A percentile compares a stretch with the other conserved stretches of the same genome.
Evolutionary conservation across 1,140 invertebrate species (phyloP).

Genomic region (Asobara japonica): DNA sequence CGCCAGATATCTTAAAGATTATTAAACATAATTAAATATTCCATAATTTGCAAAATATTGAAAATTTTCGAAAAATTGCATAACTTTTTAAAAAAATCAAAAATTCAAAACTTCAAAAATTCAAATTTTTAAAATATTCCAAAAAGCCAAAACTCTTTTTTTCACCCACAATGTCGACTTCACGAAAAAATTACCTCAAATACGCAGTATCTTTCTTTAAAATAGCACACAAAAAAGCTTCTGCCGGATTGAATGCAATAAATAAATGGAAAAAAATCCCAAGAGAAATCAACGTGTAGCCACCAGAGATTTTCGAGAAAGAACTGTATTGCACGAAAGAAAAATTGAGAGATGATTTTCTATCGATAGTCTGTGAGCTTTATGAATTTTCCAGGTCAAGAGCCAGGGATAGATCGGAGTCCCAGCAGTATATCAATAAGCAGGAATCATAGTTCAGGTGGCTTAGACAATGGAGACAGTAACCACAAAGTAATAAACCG

Average conservation of each 20-base stretch:
- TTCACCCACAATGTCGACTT: too few relatives aligned
- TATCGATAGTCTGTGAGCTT: constrained; percentile 59
- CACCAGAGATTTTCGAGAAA: background rate
- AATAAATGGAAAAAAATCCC: background rate
- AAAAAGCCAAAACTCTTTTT: too few relatives aligned
- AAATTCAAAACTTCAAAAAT: too few relatives aligned
- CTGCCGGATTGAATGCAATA: background rate
- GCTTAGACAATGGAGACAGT: constrained; percentile 75
- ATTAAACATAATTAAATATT: too few relatives aligned
- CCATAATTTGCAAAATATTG: too few relatives aligned
- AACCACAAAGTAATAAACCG: constrained; percentile 68
- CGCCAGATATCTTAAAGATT: too few relatives aligned
- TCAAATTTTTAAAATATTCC: too few relatives aligned
- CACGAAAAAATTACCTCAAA: too few relatives aligned
- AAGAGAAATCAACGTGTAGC: background rate
- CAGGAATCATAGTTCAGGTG: constrained; percentile 78
- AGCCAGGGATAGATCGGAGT: constrained; percentile 75
- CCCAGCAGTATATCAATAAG: constrained; percentile 82
- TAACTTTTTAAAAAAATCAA: too few relatives aligned
- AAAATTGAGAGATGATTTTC: constrained; percentile 13
- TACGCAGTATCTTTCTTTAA: background rate
- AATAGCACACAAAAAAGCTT: background rate
- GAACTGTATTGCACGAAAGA: background rate
- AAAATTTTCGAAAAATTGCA: too few relatives aligned
- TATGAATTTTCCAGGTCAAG: constrained; percentile 60